Evolutionary conservation across 2,888 invertebrate species (phyloP), one percentile per base, ranked within the genome.

Genomic region (Coelinius sp.): DNA sequence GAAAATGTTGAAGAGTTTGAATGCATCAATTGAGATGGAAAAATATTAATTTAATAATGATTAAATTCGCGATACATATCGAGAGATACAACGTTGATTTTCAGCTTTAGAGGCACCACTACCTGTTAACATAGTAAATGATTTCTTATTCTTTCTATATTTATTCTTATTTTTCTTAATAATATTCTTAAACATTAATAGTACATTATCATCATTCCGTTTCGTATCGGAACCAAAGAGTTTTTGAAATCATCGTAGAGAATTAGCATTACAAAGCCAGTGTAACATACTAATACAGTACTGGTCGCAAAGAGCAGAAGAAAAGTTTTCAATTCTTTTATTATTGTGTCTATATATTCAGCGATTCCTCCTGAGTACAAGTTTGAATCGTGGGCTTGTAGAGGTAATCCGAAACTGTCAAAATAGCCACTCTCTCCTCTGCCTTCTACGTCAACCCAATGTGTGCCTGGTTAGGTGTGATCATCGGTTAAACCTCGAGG

Each of bases 371-470:
- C 12, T 10, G 20, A 65, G 46, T 2, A 1, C 12, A 27, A 46
- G 17, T 4, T 0, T 46, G 25, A 46, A 46, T 10, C 24, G 6
- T 3, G 6, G 25, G 20, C 46, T 17, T 8, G 27, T 27, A 7
- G 70, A 4, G 73, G 70, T 4, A 67, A 24, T 6, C 71, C 74
- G 63, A 41, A 74, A 38, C 72, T 75, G 59, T 74, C 75, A 25
- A 76, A 71, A 17, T 64, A 76, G 24, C 53, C 22, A 4, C 65
- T 68, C 22, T 25, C 14, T 10, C 75, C 65, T 25, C 68, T 8
- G 1, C 10, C 14, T 41, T 72, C 46, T n/a, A 73, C 65, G 65
- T 68, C 70, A 46, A 76, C 66, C 75, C 77, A 76, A 46, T 76
- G 74, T 2, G 31, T n/a, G 10, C 73, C 74, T 4, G 73, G 74